Evolutionary conservation across 2,797 vertebrate genomes (phyloP), one percentile per base, ranked within the genome.

Genomic region (Siniperca undulata): DNA sequence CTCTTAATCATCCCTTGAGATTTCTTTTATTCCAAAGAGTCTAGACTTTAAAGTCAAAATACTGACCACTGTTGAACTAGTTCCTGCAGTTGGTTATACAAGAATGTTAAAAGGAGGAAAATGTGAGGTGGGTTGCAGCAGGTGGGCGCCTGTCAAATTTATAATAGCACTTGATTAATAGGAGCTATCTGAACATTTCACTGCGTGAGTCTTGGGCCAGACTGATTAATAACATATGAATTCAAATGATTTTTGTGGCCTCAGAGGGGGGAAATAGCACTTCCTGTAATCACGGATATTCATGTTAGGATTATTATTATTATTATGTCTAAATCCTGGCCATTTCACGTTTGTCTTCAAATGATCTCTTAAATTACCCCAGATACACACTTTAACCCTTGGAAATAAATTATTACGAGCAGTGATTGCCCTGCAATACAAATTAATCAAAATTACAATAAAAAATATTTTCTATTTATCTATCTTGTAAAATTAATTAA

Each of bases 221-320:
- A 84, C 78, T 86, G 79, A 86, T 86, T 84, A 82, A 89, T 74
- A 77, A 84, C 68, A 72, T 70, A 80, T 78, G 46, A 79, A 83
- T 84, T 79, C 68, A 76, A 86, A 84, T 86, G 62, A 71, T 84
- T 84, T 72, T 20, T 2, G 36, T 56, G 53, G 55, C 52, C 40
- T 66, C 22, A 11, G 46, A 64, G 59, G 70, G 68, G 56, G 76
- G 67, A 78, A 83, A 82, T 52, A 65, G 48, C 40, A 81, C 59
- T 67, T 76, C 67, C 70, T 78, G 64, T 86, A 89, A 89, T 87
- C 78, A 84, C 70, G 77, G 67, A 65, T 77, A 87, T 88, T 84
- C 72, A 64, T 61, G 70, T 50, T 68, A 77, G 27, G 27, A 30
- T 30, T 30, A 30, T 30, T 30, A 30, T 27, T 27, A 27, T 3